Base-by-base conservation (phyloP, 2,888 invertebrate genomes). In the Microctonus hyperodae region DNA sequence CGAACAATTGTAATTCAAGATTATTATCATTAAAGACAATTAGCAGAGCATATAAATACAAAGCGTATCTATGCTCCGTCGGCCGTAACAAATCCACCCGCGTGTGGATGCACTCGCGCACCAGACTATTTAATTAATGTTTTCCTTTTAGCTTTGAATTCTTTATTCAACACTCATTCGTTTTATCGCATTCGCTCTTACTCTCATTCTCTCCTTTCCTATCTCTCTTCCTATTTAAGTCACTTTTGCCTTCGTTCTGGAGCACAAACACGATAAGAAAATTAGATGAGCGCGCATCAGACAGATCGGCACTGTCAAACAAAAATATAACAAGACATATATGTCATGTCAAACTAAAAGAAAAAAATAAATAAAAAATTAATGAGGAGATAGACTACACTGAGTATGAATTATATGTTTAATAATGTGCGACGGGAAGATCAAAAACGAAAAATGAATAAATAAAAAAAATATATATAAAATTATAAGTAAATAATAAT, bases 1-100 rank as follows among this genome's bases (percentile, higher is more conserved):
- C 60, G 63, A 63, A 64, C 63, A 67, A 67, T 67, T 67, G 63
- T 67, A 67, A 67, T 67, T 67, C 67, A 67, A 79, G 83, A 83
- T 83, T 73, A 75, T 81, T 82, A 83, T 83, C 83, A 74, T 68
- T 71, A 75, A 74, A 81, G 82, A 83, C 83, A 83, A 83, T 83
- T 83, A 83, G 79, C 81, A 72, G 76, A 75, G 81, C 79, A 77
- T 79, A 82, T 81, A 83, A 83, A 83, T 81, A 81, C 78, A 20
- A 44, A 72, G 72, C 73, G 76, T 81, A 82, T 82, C 81, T 80
- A 79, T 80, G 79, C 79, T 78, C 77, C 74, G 74, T 73, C 77
- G 73, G 73, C 70, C 75, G 74, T 79, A 81, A 78, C 79, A 78
- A 75, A 74, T 72, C 70, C 75, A 72, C 72, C 75, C 72, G 62